Conservation (phyloP, 2,888 invertebrate genomes). For the Himalopsyche tibetana region DNA sequence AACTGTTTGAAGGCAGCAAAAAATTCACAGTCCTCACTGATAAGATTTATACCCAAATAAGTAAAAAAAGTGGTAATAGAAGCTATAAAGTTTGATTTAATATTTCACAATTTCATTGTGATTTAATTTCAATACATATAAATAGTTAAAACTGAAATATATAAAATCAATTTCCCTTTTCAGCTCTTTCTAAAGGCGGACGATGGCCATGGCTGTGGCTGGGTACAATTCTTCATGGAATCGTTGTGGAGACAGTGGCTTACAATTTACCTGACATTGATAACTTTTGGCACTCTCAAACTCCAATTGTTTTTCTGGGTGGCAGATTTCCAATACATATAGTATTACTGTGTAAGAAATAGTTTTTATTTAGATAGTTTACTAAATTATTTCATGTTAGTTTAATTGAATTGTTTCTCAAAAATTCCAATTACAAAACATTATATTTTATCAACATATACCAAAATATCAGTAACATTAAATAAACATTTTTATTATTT, state of each 20-base stretch:
- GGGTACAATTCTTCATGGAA: conserved; percentile 83
- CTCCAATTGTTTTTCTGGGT: conserved; percentile 84
- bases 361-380: background rate
- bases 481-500: too few relatives aligned
- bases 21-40: background rate
- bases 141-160: too few relatives aligned
- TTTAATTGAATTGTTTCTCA: too few relatives aligned
- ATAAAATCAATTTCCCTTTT: conserved; percentile 57
- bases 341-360: conserved; percentile 81
- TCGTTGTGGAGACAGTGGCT: conserved; percentile 83
- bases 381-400: background rate
- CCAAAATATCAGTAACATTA: too few relatives aligned
- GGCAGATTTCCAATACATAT: conserved; percentile 85
- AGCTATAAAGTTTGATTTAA: too few relatives aligned
- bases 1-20: background rate
- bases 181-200: conserved; percentile 84
- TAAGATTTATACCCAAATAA: background rate
- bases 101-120: too few relatives aligned
- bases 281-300: conserved; percentile 91
- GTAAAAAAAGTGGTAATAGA: too few relatives aligned
- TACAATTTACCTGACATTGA: conserved; percentile 85
- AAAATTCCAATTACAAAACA: too few relatives aligned
- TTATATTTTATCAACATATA: too few relatives aligned
- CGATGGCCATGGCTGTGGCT: conserved; percentile 87
- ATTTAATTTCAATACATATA: too few relatives aligned